Evolutionary conservation across 2,797 vertebrate species (phyloP).

Genomic region (Coilia nasus): DNA sequence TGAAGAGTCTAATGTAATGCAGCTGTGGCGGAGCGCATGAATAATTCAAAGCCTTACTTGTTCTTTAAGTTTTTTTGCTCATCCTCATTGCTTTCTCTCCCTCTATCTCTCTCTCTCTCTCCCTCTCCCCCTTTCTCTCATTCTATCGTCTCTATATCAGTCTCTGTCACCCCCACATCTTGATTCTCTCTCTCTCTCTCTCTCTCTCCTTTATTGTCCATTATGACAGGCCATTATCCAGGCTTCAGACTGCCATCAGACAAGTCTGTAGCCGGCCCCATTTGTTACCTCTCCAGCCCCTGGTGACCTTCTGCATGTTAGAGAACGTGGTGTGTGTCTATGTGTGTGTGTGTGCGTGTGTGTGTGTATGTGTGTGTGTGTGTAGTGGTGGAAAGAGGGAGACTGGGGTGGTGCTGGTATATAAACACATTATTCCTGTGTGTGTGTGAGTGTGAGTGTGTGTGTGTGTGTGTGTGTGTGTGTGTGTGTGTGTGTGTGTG

Average conservation of each 20-base stretch:
- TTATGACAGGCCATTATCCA: constrained; percentile 96
- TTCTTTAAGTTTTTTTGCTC: constrained; percentile 67
- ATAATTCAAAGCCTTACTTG: constrained; percentile 91
- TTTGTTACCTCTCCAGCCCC: constrained; percentile 84
- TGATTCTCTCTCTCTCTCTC: constrained; percentile 81
- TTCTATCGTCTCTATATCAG: neutral
- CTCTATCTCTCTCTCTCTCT: neutral
- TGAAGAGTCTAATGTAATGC: constrained; percentile 92
- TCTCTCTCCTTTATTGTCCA: constrained; percentile 87
- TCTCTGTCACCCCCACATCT: neutral
- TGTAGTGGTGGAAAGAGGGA: constrained; percentile 56
- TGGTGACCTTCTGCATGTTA: constrained; percentile 93
- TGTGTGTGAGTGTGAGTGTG: constrained; percentile 69
- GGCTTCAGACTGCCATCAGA: constrained; percentile 89
- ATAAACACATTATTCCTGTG: constrained; percentile 90
- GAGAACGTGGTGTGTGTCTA: constrained; percentile 44
- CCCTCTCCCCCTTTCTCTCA: neutral
- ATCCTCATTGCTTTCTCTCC: neutral
- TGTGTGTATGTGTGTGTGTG: no score
- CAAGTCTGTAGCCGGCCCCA: constrained; percentile 82
- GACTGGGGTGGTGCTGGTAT: constrained; percentile 88
- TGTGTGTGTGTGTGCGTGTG: no score
- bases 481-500: constrained; percentile 77
- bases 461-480: constrained; percentile 69
- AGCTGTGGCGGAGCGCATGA: constrained; percentile 86